Percentiles rank a stretch among this genome's conserved stretches.
These are phyloP conservation scores for Tetramorium parvispinum DNA, from an alignment of 1,140 invertebrate species.

Conservation along the genomic window DNA sequence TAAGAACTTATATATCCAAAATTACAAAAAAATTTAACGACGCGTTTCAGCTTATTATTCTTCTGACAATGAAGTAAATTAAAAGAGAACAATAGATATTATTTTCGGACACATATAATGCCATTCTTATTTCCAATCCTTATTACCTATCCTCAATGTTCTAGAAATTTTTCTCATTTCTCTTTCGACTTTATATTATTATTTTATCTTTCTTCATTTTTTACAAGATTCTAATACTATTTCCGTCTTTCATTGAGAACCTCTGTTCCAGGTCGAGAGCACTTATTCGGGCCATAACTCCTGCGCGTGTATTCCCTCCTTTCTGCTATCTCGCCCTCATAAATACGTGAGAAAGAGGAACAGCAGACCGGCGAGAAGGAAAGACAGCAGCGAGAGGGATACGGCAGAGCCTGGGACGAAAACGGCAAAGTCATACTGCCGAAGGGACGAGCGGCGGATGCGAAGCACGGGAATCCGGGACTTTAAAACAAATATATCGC, in stretches of 20 bases:
- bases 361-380: constrained; percentile 56
- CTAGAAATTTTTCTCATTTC: neutral
- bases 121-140: neutral
- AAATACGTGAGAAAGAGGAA: constrained; percentile 77
- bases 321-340: constrained; percentile 81
- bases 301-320: constrained; percentile 78
- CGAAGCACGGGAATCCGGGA: constrained; percentile 77
- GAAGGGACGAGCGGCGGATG: constrained; percentile 63
- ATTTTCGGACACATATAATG: neutral
- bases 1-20: neutral
- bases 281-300: constrained; percentile 85
- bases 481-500: constrained; percentile 86
- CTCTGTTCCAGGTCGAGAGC: constrained; percentile 81
- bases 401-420: neutral
- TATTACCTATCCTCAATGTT: neutral
- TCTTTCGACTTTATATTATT: neutral
- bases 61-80: neutral
- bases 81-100: neutral
- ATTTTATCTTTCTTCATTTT: neutral
- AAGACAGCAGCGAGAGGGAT: constrained; percentile 48
- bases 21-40: neutral
- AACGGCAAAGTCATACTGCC: constrained; percentile 34
- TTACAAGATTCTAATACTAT: constrained; percentile 6
- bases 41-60: neutral
- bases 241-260: constrained; percentile 72